A percentile compares a stretch with the other conserved stretches of the same genome.
Conservation (phyloP, 2,888 invertebrate species). For the Shargacucullia verbasci region DNA sequence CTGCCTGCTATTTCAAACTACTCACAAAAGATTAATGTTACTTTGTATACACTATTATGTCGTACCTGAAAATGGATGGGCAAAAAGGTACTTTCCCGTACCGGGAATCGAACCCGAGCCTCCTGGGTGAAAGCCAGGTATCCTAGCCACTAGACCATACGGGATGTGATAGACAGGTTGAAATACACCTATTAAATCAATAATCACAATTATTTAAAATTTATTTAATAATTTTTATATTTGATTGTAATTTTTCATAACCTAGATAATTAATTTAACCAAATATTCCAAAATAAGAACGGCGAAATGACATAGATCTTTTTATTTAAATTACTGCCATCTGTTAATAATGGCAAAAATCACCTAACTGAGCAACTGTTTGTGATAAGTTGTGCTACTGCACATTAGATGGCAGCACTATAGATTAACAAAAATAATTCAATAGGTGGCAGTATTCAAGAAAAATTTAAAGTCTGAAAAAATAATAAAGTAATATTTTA, state of each 20-base stretch:
- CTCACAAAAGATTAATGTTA: too few species aligned
- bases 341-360: slow-evolving; percentile 8
- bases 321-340: slow-evolving; percentile 5
- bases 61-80: neutral
- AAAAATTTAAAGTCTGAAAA: too few species aligned
- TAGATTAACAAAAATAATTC: neutral
- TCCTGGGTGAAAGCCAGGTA: slow-evolving; percentile 92
- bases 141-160: slow-evolving; percentile 91
- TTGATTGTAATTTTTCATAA: too few species aligned
- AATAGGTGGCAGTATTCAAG: slow-evolving; percentile 42
- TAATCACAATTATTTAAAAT: too few species aligned
- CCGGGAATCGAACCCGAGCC: slow-evolving; percentile 93
- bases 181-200: slow-evolving; percentile 22
- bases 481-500: too few species aligned
- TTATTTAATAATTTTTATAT: too few species aligned
- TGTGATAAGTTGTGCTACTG: slow-evolving; percentile 15
- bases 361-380: neutral
- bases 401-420: slow-evolving; percentile 24
- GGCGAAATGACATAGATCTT: too few species aligned
- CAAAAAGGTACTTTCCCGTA: slow-evolving; percentile 83
- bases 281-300: neutral
- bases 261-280: too few species aligned
- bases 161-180: slow-evolving; percentile 61
- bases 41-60: too few species aligned
- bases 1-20: too few species aligned